Conservation (phyloP, 2,113 vertebrate species). For the Nesogale talazaci region DNA sequence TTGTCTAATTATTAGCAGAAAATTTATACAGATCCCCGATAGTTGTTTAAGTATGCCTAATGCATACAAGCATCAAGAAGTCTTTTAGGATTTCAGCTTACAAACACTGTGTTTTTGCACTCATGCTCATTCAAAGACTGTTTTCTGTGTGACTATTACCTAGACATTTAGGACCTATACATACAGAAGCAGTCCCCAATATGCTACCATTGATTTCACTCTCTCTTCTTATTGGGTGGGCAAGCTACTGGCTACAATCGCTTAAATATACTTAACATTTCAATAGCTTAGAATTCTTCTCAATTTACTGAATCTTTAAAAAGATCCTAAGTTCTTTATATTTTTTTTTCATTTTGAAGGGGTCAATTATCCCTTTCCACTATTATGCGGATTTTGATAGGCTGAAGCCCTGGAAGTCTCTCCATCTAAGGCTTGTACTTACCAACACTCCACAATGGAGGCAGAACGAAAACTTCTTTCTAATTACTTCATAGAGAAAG, state of each 20-base stretch:
- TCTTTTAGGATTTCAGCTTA: not conserved
- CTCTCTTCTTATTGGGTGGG: not conserved
- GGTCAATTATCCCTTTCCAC: not conserved
- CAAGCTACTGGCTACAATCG: not conserved
- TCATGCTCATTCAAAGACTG: not conserved
- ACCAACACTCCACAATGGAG: not conserved
- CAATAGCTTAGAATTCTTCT: conserved; percentile 6
- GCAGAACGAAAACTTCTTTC: not conserved
- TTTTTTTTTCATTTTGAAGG: conserved; percentile 2
- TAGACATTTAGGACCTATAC: not conserved
- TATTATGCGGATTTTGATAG: not conserved
- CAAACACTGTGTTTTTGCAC: conserved; percentile 23
- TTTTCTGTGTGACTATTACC: conserved; percentile 16
- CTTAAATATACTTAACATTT: not conserved
- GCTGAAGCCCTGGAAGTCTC: not conserved
- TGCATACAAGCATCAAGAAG: not conserved
- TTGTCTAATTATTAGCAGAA: not conserved
- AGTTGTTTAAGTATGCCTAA: not conserved
- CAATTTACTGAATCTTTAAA: not conserved
- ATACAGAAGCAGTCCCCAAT: not conserved
- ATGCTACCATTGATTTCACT: not conserved
- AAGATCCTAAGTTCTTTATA: not conserved
- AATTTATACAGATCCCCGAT: not conserved
- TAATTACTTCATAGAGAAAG: not conserved
- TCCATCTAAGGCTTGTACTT: not conserved